Conservation (phyloP, 2,113 vertebrate genomes). For the Nibea coibor region DNA sequence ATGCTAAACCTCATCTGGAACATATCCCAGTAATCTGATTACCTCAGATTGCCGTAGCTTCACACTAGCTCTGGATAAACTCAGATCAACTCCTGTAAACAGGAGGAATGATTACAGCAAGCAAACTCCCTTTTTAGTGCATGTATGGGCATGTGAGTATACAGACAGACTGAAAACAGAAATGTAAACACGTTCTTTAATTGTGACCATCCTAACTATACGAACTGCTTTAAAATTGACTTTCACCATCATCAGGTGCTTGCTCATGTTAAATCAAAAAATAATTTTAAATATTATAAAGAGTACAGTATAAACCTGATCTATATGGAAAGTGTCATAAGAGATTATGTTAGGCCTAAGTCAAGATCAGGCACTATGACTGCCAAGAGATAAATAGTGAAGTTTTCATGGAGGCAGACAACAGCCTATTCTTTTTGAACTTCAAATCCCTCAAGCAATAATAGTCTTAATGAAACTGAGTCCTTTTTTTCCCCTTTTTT, state of each 20-base stretch:
- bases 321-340: too few species aligned
- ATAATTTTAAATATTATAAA: too few species aligned
- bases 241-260: too few species aligned
- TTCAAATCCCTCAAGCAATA: conserved; percentile 38
- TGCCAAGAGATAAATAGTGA: background rate
- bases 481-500: background rate
- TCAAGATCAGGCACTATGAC: too few species aligned
- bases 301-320: too few species aligned
- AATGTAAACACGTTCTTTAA: background rate
- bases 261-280: too few species aligned
- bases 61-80: background rate
- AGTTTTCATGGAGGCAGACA: background rate
- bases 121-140: background rate
- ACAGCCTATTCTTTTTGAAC: conserved; percentile 21
- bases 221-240: background rate
- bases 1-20: background rate
- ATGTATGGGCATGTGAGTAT: background rate
- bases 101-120: background rate
- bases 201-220: background rate
- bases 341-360: too few species aligned
- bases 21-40: background rate
- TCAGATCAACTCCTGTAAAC: too few species aligned
- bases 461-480: conserved; percentile 34
- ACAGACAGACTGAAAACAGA: too few species aligned
- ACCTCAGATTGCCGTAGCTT: background rate